Conservation (phyloP, 2,113 vertebrate species). For the Shinisaurus crocodilurus region DNA sequence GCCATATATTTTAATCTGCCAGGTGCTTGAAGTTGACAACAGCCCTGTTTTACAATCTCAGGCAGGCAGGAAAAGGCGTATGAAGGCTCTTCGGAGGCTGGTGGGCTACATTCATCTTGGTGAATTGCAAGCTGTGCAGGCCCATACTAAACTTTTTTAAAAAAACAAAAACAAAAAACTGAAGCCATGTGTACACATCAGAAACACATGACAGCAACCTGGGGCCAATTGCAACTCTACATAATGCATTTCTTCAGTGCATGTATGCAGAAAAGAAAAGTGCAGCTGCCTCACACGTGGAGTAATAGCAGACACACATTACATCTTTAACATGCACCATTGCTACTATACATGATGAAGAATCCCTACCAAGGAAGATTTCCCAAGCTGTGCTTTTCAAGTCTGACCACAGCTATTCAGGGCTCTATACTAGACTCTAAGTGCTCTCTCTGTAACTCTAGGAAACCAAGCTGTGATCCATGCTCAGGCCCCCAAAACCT, state of each 20-base stretch:
- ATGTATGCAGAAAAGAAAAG: neutral
- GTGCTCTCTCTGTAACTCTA: conserved; percentile 40
- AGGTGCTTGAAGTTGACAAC: neutral
- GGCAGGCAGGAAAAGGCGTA: neutral
- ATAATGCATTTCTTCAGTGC: neutral
- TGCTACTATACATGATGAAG: neutral
- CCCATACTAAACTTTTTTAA: neutral
- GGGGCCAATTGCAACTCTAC: neutral
- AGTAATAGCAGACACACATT: neutral
- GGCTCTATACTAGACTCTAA: conserved; percentile 22
- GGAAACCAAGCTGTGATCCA: conserved; percentile 54
- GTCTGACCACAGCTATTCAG: conserved; percentile 32
- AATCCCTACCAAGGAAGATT: conserved; percentile 32
- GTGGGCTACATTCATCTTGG: neutral
- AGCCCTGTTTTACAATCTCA: neutral
- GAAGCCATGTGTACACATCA: neutral
- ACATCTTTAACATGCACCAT: neutral
- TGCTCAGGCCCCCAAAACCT: conserved; percentile 55
- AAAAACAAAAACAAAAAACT: no score
- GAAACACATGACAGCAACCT: neutral
- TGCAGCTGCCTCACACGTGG: neutral
- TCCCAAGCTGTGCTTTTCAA: conserved; percentile 75
- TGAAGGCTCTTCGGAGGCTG: neutral
- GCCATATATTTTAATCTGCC: neutral
- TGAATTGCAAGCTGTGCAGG: neutral